phyloP scores from a whole-genome alignment of 2,888 invertebrate species.

The Meandrusa payeni region DNA sequence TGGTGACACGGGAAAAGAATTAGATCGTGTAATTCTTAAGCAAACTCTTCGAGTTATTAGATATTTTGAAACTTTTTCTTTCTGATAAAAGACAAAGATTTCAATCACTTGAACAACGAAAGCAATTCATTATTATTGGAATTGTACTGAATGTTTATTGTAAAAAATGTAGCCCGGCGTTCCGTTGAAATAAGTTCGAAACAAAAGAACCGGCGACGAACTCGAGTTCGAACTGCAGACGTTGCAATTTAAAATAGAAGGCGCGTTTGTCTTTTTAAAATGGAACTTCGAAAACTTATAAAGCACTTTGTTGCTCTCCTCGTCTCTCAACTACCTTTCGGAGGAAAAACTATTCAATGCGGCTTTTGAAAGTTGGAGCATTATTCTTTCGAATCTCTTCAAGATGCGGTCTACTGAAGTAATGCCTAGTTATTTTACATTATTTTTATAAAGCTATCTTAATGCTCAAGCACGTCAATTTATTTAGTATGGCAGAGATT shows the following conservation, averaged over 20 bases:
- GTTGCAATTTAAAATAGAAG: slow-evolving; percentile 23
- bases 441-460: too few species aligned
- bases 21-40: too few species aligned
- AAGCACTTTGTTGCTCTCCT: slow-evolving; percentile 15
- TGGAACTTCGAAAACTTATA: slow-evolving; percentile 22
- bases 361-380: slow-evolving; percentile 14
- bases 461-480: too few species aligned
- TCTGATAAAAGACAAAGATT: neutral
- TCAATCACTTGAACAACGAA: neutral
- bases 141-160: slow-evolving; percentile 6
- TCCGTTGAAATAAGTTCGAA: slow-evolving; percentile 10
- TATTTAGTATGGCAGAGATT: too few species aligned
- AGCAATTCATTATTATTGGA: slow-evolving; percentile 7
- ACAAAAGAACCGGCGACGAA: slow-evolving; percentile 15
- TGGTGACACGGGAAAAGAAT: too few species aligned
- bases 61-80: too few species aligned
- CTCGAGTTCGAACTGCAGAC: slow-evolving; percentile 12
- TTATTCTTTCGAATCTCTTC: slow-evolving; percentile 1
- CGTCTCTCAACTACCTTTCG: slow-evolving; percentile 15
- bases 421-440: too few species aligned
- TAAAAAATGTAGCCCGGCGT: slow-evolving; percentile 13
- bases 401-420: too few species aligned
- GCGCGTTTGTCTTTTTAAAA: slow-evolving; percentile 22
- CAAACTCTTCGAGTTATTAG: too few species aligned
- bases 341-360: slow-evolving; percentile 9